Base-by-base conservation (phyloP, 53 echinoderm and acorn worm species). In the Patiria pectinifera region DNA sequence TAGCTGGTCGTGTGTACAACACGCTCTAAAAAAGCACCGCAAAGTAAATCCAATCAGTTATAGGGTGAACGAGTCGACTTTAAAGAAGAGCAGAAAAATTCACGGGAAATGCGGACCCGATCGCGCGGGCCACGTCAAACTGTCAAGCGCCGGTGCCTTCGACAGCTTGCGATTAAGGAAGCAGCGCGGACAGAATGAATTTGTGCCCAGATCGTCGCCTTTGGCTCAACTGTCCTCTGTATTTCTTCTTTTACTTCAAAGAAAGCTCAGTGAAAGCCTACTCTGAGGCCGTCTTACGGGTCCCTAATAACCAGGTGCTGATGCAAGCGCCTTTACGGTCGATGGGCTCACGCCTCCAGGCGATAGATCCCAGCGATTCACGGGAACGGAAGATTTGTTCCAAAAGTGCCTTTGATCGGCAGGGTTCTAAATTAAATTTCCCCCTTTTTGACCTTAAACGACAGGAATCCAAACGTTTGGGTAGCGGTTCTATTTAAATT, bases 131-230 rank as follows among this genome's bases (percentile, higher is more conserved):
- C 48, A 66, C 2, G 66, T 66, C 22, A 49, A 23, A 19, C 23
- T 70, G 46, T 22, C 46, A 60, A 47, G n/a, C 23, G 7, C 72
- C 22, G 15, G 15, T 66, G 19, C 19, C 9, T 19, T 86, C 49
- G 48, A 48, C 23, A 35, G 3, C 69, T 9, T 22, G 16, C 45
- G 21, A 71, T 47, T 24, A 69, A 70, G 71, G 71, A 69, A 3
- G 19, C 8, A 45, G 87, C 35, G 78, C 18, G 35, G 88, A 88
- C 88, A 78, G 44, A 10, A 26, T 77, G 88, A 35, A 77, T 88
- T 88, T 88, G 19, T 35, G 88, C 78, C 88, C 77, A 88, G 59
- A 78, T 88, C 88, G 61, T 88, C 88, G 78, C 88, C 88, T 19
- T 2, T 6, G 88, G 88, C 88, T 78, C 88, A 47, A 49, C 9